Percentiles rank a stretch among this genome's conserved stretches.
Conservation (phyloP, 2,113 vertebrate genomes). For the Cercocebus atys region DNA sequence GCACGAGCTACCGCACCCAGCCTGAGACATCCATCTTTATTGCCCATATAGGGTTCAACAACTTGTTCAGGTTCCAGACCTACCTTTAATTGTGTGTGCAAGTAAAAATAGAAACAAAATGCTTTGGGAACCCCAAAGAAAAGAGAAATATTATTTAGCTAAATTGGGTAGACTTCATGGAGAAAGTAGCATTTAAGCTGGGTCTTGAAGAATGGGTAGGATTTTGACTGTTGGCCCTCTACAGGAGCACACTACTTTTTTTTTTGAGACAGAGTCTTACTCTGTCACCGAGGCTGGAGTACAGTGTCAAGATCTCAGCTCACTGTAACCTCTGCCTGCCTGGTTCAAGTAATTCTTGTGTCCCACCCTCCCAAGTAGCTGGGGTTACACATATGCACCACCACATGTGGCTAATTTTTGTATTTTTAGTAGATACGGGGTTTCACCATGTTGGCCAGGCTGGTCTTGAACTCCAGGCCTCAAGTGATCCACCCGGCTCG, state of each 20-base stretch:
- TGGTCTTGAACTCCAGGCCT: no score
- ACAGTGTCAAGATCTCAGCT: no score
- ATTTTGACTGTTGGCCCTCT: neutral
- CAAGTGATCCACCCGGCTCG: no score
- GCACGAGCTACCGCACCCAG: no score
- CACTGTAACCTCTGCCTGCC: no score
- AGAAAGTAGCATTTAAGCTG: neutral
- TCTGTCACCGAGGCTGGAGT: no score
- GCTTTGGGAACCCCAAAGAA: neutral
- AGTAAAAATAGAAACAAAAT: constrained; percentile 31
- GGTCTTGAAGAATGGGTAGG: neutral
- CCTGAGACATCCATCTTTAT: neutral
- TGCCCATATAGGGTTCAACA: neutral
- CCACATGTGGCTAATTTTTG: no score
- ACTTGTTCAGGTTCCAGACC: neutral
- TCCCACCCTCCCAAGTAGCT: no score
- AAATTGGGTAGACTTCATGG: neutral
- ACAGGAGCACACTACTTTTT: neutral
- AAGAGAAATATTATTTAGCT: neutral
- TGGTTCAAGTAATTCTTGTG: no score
- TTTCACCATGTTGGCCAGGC: no score
- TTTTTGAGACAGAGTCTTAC: neutral
- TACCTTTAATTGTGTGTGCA: neutral
- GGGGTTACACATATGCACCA: no score
- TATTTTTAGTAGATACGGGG: no score